Percentiles rank a stretch among this genome's conserved stretches.
phyloP scores from a whole-genome alignment of 2,888 invertebrate genomes.

The Brenthis daphne region DNA sequence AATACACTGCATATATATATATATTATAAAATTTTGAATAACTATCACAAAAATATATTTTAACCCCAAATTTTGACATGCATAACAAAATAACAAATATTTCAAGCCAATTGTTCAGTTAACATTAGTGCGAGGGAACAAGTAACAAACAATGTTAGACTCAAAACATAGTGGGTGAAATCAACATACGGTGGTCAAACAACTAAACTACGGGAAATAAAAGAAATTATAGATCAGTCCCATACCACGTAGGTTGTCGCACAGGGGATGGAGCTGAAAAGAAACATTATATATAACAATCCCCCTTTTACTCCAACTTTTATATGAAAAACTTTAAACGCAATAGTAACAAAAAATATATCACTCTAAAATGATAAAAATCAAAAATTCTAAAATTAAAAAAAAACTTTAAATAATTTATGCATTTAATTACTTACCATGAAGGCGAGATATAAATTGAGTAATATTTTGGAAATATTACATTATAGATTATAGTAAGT shows the following conservation, averaged over 20 bases:
- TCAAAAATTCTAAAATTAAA: too few species aligned
- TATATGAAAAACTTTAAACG: constrained; percentile 5
- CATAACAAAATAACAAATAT: constrained; percentile 5
- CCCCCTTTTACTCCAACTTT: constrained; percentile 29
- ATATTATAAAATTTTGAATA: constrained; percentile 2
- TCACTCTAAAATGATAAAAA: too few species aligned
- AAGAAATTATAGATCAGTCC: constrained; percentile 33
- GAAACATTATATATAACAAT: constrained; percentile 26
- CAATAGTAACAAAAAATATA: neutral
- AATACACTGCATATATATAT: constrained; percentile 1
- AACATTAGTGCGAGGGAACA: constrained; percentile 18
- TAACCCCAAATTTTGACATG: constrained; percentile 22
- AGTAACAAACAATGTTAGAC: constrained; percentile 6
- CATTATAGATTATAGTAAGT: neutral
- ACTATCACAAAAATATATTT: neutral
- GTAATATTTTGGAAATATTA: neutral
- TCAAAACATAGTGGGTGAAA: constrained; percentile 19
- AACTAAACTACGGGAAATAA: constrained; percentile 32
- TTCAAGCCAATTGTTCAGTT: constrained; percentile 19
- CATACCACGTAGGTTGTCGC: constrained; percentile 43
- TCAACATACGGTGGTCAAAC: constrained; percentile 25
- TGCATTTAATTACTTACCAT: too few species aligned
- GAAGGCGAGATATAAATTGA: too few species aligned
- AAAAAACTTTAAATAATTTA: too few species aligned
- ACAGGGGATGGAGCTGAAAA: constrained; percentile 37